A percentile compares a stretch with the other conserved stretches of the same genome.
Conservation (phyloP, 2,888 invertebrate genomes). For the Nemoura dubitans region DNA sequence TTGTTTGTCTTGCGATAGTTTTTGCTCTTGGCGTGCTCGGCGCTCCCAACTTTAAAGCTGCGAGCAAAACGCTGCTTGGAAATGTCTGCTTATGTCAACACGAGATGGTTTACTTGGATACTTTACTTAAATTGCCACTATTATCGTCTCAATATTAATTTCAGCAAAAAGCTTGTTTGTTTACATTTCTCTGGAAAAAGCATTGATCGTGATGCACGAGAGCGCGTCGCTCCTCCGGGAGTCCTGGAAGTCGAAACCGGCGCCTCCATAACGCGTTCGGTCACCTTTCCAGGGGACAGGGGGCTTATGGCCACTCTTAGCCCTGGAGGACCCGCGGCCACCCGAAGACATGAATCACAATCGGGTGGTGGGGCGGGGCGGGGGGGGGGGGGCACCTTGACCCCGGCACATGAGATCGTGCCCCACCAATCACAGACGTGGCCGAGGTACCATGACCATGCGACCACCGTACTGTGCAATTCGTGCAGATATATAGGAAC, state of each 20-base stretch:
- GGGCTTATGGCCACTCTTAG: too few species aligned
- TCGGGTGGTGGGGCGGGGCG: too few species aligned
- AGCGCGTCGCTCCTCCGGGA: not conserved
- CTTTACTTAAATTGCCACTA: conserved; percentile 7
- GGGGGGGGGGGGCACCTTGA: not conserved
- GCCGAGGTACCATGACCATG: conserved; percentile 52
- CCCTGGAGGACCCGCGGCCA: too few species aligned
- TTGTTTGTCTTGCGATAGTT: conserved; percentile 24
- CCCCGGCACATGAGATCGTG: not conserved
- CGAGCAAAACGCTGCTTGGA: conserved; percentile 8
- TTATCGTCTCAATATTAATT: conserved; percentile 3
- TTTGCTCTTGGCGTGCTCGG: conserved; percentile 17
- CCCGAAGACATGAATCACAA: too few species aligned
- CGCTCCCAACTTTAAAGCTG: not conserved
- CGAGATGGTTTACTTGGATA: not conserved
- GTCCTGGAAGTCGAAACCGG: not conserved
- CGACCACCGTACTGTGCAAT: conserved; percentile 57
- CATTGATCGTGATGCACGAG: not conserved
- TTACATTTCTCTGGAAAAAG: not conserved
- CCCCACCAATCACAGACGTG: not conserved
- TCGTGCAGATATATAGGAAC: conserved; percentile 56
- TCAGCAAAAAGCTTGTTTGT: conserved; percentile 1
- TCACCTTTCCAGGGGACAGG: too few species aligned
- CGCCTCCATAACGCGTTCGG: not conserved
- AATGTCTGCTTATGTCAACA: conserved; percentile 24